Conservation (phyloP, 2,888 invertebrate genomes). For the Polydrusus tereticollis region DNA sequence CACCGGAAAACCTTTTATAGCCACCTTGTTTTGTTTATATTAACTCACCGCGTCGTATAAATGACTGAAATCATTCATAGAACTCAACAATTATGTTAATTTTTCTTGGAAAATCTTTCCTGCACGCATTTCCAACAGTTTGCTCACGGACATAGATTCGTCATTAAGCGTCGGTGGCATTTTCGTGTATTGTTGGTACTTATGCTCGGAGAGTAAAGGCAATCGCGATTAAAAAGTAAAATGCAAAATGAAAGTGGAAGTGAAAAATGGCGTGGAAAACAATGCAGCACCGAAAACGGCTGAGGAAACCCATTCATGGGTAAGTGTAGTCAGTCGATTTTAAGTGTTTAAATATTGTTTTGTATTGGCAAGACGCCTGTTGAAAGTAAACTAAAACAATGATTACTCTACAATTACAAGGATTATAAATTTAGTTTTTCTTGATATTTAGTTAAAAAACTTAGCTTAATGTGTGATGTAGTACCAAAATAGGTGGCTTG, state of each 20-base stretch:
- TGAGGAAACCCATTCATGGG: slow-evolving; percentile 36
- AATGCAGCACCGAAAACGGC: slow-evolving; percentile 25
- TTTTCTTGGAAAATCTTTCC: slow-evolving; percentile 3
- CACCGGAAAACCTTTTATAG: slow-evolving; percentile 41
- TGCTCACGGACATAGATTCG: neutral
- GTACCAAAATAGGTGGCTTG: no score
- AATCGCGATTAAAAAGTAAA: slow-evolving; percentile 30
- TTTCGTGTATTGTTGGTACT: neutral
- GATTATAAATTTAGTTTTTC: no score
- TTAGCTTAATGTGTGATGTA: no score
- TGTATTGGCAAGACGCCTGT: neutral
- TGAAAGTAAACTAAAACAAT: neutral
- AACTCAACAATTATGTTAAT: slow-evolving; percentile 14
- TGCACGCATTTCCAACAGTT: neutral
- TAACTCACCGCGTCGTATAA: slow-evolving; percentile 8
- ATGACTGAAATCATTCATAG: neutral
- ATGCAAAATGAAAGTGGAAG: slow-evolving; percentile 49
- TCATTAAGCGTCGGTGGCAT: neutral
- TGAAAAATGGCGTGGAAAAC: slow-evolving; percentile 36
- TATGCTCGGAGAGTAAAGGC: neutral
- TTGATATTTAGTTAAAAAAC: no score
- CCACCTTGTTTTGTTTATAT: slow-evolving; percentile 3
- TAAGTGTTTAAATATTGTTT: no score
- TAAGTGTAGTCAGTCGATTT: no score
- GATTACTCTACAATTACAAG: no score